Evolutionary conservation across 2,797 vertebrate species (phyloP).

Genomic region (Pangasius larnaudii): DNA sequence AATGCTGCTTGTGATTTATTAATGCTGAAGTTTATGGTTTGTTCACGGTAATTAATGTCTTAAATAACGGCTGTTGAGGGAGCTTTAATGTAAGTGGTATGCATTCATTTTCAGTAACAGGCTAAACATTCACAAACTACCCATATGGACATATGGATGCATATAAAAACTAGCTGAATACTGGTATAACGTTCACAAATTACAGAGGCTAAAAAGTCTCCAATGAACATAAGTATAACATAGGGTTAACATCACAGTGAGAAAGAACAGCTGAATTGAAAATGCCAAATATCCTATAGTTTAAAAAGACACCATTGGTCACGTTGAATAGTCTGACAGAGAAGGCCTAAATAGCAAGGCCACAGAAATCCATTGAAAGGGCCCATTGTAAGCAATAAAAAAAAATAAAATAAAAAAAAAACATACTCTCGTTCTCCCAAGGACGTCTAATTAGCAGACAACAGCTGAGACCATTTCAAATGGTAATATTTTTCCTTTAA

Average conservation of each 20-base stretch:
- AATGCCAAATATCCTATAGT: conserved; percentile 65
- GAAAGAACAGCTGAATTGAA: conserved; percentile 69
- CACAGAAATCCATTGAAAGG: conserved; percentile 78
- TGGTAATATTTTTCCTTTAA: conserved; percentile 76
- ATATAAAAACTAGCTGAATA: background rate
- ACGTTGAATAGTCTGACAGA: conserved; percentile 76
- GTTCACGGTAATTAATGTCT: background rate
- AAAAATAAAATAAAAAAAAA: conserved; percentile 58
- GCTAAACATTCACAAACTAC: background rate
- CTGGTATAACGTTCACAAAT: background rate
- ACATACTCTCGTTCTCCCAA: conserved; percentile 74
- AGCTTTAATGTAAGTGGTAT: background rate
- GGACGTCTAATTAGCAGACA: conserved; percentile 86
- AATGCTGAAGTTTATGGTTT: background rate
- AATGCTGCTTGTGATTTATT: background rate
- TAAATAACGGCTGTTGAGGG: background rate
- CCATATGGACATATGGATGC: background rate
- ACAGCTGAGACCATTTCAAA: conserved; percentile 86
- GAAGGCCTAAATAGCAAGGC: conserved; percentile 75
- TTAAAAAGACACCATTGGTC: conserved; percentile 68
- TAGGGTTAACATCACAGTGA: conserved; percentile 67
- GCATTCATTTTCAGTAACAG: background rate
- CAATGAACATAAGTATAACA: conserved; percentile 36
- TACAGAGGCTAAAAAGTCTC: conserved; percentile 3
- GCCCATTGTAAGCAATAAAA: conserved; percentile 76